Evolutionary conservation across 1,140 invertebrate species (phyloP), one percentile per base, ranked within the genome.

Genomic region (Drosophila nannoptera): DNA sequence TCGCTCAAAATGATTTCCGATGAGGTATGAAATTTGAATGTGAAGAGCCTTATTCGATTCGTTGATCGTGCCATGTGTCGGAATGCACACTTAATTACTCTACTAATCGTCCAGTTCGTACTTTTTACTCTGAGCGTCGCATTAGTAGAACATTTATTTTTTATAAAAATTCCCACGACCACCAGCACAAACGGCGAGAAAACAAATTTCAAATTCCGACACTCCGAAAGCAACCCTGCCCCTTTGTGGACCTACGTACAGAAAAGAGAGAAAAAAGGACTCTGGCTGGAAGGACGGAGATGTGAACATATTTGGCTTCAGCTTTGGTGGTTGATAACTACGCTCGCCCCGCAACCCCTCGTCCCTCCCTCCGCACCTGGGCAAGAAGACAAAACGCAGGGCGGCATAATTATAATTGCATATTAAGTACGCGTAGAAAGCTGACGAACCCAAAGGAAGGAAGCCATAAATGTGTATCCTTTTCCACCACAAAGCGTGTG

Each of bases 331-430:
- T 80, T 80, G 77, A 69, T 82, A 50, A 66, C 42, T 22, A 22
- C 22, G 22, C 22, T 22, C 3, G 22, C 22, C 22, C 22, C 22
- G 22, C 22, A 22, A 22, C 22, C 22, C 53, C 58, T 66, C 45
- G 29, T 63, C 42, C 46, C 33, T 22, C 43, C 59, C 48, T 36
- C 38, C 50, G 58, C 54, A 53, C 40, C n/a, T 31, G 11, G 43
- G 54, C 29, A 62, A 42, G 52, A 52, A 67, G 55, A 61, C 73
- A 82, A 48, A 71, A 54, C 69, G 60, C 72, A 69, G 73, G 78
- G 78, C 80, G 70, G 80, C 78, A 84, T 84, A 84, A 86, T 84
- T 84, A 80, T 84, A 84, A 84, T 74, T 84, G 78, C 74, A 84
- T 83, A 73, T 83, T 74, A 78, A 80, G 76, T 86, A 80, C 73